Percentiles rank a stretch among this genome's conserved stretches.
Conservation (phyloP, 2,888 invertebrate genomes). For the Priocnemis perturbator region DNA sequence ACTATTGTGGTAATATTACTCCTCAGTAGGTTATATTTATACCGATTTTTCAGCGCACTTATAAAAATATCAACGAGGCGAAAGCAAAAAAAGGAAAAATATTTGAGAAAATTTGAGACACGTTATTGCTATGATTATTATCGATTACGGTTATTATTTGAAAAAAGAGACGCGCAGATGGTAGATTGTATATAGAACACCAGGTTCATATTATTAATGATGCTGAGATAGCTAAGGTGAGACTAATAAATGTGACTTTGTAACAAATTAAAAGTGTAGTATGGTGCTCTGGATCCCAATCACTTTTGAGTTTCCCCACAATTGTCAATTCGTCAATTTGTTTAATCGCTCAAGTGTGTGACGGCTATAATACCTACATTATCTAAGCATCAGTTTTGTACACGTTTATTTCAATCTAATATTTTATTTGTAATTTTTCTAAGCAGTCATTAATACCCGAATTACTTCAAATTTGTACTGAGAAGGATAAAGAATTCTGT, state of each 20-base stretch:
- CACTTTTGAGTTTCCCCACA: constrained; percentile 43
- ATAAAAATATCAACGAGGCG: constrained; percentile 55
- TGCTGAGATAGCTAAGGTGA: constrained; percentile 63
- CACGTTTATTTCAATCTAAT: constrained; percentile 44
- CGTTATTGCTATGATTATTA: constrained; percentile 44
- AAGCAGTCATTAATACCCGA: constrained; percentile 45
- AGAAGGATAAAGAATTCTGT: constrained; percentile 51
- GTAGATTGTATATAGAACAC: constrained; percentile 69
- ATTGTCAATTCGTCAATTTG: constrained; percentile 5
- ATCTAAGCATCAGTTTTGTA: constrained; percentile 52
- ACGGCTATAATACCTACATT: constrained; percentile 44
- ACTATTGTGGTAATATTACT: constrained; percentile 64
- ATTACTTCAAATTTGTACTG: constrained; percentile 48
- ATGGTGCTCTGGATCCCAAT: constrained; percentile 48
- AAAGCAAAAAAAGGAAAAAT: constrained; percentile 37
- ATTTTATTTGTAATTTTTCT: constrained; percentile 58
- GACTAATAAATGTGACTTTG: constrained; percentile 71
- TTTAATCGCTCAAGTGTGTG: constrained; percentile 39
- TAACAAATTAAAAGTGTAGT: constrained; percentile 63
- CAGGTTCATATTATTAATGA: constrained; percentile 66
- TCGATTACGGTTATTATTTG: constrained; percentile 37
- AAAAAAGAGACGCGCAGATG: constrained; percentile 49
- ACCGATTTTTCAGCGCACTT: constrained; percentile 70
- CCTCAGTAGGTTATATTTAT: constrained; percentile 69
- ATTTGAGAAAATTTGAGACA: constrained; percentile 12